Evolutionary conservation across 2,888 invertebrate species (phyloP), one percentile per base, ranked within the genome.

Genomic region (Melangyna quadrimaculata): DNA sequence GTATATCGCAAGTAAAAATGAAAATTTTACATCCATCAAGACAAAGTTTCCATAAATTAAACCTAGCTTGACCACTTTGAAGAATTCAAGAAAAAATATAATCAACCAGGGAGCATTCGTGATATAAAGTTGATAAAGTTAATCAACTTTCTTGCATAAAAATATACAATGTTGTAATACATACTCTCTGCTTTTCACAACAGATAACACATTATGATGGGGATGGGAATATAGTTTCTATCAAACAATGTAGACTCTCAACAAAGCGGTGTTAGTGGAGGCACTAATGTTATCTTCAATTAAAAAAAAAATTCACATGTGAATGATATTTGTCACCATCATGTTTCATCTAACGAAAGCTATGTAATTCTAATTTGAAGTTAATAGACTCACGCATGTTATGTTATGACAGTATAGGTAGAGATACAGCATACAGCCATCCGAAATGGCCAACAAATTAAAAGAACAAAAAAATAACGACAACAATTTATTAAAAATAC

Each of bases 121-220:
- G 29, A 32, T 55, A 55, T 29, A n/a, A 55, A 55, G 32, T 57
- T 57, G 32, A 57, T 57, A 19, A n/a, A n/a, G n/a, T 55, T 55
- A 55, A 32, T 55, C 55, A 55, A 55, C 55, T 29, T 48, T 57
- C 12, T 57, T 57, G 3, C 35, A 57, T 57, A 57, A 57, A 57
- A n/a, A n/a, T n/a, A n/a, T 19, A 19, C 19, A 19, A 19, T 12
- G 12, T 6, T 35, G 57, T 55, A 55, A 55, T 17, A 19, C 29
- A 3, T 5, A 37, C n/a, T 4, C 9, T 35, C n/a, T 12, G 6
- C 12, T 22, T 22, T 45, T 32, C 14, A 10, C 5, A 17, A 57
- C 35, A 32, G 7, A 29, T 9, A 3, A 27, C 32, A 22, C 0
- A 10, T 19, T 3, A 48, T 22, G 0, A 48, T 22, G 10, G n/a